A percentile compares a stretch with the other conserved stretches of the same genome.
phyloP scores from a whole-genome alignment of 1,140 invertebrate species.

The Leucophenga varia region DNA sequence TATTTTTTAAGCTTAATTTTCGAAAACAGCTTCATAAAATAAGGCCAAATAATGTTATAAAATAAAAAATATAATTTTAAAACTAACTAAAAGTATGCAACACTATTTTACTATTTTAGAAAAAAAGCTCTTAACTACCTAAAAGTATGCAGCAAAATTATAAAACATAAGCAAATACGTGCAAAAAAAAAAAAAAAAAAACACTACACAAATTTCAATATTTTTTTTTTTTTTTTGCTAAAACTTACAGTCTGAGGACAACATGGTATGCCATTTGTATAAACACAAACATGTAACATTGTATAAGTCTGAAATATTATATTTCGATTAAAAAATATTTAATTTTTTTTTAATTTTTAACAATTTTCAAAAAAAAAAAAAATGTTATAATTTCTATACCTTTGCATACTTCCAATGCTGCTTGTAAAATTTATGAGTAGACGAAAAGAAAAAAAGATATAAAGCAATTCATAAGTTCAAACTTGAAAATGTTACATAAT shows the following conservation, averaged over 20 bases:
- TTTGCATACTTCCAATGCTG: conserved; percentile 57
- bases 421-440: conserved; percentile 24
- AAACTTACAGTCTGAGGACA: conserved; percentile 78
- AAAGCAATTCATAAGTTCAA: neutral
- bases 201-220: conserved; percentile 13
- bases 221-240: too few species aligned
- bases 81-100: conserved; percentile 29
- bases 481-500: neutral
- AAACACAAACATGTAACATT: conserved; percentile 82
- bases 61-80: too few species aligned
- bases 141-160: conserved; percentile 9
- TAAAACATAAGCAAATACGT: conserved; percentile 17
- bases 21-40: too few species aligned
- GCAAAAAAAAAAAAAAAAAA: conserved; percentile 16
- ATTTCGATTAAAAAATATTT: neutral
- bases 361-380: neutral
- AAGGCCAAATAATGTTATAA: too few species aligned
- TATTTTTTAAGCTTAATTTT: too few species aligned
- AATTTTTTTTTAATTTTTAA: conserved; percentile 1
- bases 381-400: conserved; percentile 28
- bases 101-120: neutral
- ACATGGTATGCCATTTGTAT: conserved; percentile 77
- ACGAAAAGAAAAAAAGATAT: neutral
- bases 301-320: conserved; percentile 78
- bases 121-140: conserved; percentile 18